These are phyloP conservation scores for Octopus sinensis DNA, from an alignment of 1,140 invertebrate genomes.

Conservation along the genomic window DNA sequence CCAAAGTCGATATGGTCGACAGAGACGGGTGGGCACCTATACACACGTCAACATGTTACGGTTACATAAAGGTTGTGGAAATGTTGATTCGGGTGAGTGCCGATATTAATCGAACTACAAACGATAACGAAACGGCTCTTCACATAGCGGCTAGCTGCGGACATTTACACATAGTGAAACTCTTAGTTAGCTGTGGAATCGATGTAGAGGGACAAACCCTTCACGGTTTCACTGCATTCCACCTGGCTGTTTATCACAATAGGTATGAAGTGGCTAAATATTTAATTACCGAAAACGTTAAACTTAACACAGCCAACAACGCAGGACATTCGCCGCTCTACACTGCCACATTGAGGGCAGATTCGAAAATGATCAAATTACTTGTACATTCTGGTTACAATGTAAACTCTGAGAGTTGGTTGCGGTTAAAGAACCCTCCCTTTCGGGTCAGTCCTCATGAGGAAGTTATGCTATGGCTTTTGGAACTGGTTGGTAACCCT, in stretches of 20 bases:
- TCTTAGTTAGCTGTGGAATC: conserved; percentile 30
- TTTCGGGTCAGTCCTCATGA: not conserved
- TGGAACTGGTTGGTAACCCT: not conserved
- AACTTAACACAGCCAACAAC: conserved; percentile 32
- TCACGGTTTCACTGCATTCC: conserved; percentile 46
- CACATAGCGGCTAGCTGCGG: conserved; percentile 45
- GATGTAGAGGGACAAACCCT: conserved; percentile 33
- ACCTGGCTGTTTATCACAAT: conserved; percentile 42
- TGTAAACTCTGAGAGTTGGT: not conserved
- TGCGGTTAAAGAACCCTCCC: not conserved
- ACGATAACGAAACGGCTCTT: conserved; percentile 37
- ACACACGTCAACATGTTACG: conserved; percentile 48
- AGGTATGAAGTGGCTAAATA: conserved; percentile 36
- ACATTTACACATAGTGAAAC: conserved; percentile 33
- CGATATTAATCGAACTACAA: conserved; percentile 31
- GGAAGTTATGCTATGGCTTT: not conserved
- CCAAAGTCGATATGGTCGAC: conserved; percentile 37
- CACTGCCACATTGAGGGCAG: conserved; percentile 20
- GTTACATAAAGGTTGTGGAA: conserved; percentile 37
- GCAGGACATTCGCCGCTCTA: conserved; percentile 34
- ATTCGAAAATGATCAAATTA: not conserved
- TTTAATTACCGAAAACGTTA: conserved; percentile 35
- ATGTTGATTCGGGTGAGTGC: conserved; percentile 34
- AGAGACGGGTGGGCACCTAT: conserved; percentile 46
- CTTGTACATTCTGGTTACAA: not conserved